Percentiles rank a stretch among this genome's conserved stretches.
phyloP scores from a whole-genome alignment of 1,140 invertebrate species.

The Drosophila santomea region DNA sequence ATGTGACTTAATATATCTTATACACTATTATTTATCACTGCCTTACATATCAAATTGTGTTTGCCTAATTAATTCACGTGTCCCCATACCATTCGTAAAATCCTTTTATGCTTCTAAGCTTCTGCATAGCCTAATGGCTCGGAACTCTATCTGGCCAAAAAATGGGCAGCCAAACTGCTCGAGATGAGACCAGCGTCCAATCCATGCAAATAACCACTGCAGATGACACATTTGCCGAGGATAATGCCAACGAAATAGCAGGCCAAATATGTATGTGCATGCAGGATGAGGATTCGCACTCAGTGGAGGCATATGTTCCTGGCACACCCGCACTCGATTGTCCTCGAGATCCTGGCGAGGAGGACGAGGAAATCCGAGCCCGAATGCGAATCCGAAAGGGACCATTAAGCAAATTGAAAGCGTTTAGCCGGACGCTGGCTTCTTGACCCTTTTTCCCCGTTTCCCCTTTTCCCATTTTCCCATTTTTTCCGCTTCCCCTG shows the following conservation, averaged over 20 bases:
- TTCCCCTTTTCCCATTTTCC: too few relatives aligned
- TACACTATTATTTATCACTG: too few relatives aligned
- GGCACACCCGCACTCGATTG: conserved; percentile 66
- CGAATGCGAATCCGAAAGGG: conserved; percentile 35
- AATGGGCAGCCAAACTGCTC: conserved; percentile 11
- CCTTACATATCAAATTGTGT: background rate
- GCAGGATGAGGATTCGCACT: conserved; percentile 2
- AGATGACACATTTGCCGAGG: conserved; percentile 67
- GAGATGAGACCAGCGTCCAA: background rate
- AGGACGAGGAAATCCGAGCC: conserved; percentile 30
- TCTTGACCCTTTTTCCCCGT: conserved; percentile 62
- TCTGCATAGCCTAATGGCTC: conserved; percentile 19
- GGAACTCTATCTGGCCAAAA: conserved; percentile 17
- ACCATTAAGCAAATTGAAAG: conserved; percentile 82
- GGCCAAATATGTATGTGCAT: conserved; percentile 7
- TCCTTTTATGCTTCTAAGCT: too few relatives aligned
- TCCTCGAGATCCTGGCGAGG: conserved; percentile 29
- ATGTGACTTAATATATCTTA: too few relatives aligned
- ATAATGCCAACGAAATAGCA: conserved; percentile 55
- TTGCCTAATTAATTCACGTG: background rate
- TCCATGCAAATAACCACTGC: conserved; percentile 67
- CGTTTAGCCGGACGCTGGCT: conserved; percentile 73
- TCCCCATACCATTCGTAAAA: background rate
- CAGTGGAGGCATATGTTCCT: conserved; percentile 55
- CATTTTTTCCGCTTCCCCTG: too few relatives aligned